Evolutionary conservation across 1,140 invertebrate species (phyloP).

Genomic region (Metopolophium dirhodum): DNA sequence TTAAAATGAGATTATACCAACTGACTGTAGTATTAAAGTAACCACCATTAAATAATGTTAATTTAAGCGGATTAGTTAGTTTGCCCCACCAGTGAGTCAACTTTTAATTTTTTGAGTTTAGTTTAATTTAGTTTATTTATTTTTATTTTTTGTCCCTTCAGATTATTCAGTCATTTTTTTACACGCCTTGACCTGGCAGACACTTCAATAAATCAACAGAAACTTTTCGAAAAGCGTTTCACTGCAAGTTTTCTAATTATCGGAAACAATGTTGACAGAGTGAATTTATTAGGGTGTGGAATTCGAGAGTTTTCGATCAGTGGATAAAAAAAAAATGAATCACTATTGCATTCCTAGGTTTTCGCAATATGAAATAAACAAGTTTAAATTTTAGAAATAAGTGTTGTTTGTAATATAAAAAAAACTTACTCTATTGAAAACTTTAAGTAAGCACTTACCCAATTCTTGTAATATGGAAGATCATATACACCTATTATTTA

Average conservation of each 20-base stretch:
- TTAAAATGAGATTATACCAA: neutral
- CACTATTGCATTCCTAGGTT: constrained; percentile 24
- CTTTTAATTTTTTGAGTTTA: constrained; percentile 20
- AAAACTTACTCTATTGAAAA: constrained; percentile 8
- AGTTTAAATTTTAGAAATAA: constrained; percentile 20
- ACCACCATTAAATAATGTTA: constrained; percentile 28
- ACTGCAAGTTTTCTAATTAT: constrained; percentile 42
- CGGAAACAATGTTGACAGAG: constrained; percentile 47
- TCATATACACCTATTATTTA: neutral
- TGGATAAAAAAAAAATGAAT: constrained; percentile 38
- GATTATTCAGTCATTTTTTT: constrained; percentile 44
- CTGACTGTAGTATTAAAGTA: neutral
- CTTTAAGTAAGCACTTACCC: neutral
- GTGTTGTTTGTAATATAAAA: neutral
- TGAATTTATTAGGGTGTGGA: constrained; percentile 46
- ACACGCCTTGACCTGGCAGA: constrained; percentile 25
- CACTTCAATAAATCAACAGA: constrained; percentile 45
- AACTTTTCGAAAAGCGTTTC: constrained; percentile 44
- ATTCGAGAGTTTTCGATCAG: constrained; percentile 41
- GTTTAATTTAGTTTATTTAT: constrained; percentile 20
- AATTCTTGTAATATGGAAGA: neutral
- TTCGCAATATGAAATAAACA: constrained; percentile 17
- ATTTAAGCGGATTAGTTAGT: constrained; percentile 15
- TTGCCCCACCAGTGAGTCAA: neutral
- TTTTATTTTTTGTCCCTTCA: constrained; percentile 27